Base-by-base conservation (phyloP, 2,113 vertebrate species). In the Scophthalmus maximus region DNA sequence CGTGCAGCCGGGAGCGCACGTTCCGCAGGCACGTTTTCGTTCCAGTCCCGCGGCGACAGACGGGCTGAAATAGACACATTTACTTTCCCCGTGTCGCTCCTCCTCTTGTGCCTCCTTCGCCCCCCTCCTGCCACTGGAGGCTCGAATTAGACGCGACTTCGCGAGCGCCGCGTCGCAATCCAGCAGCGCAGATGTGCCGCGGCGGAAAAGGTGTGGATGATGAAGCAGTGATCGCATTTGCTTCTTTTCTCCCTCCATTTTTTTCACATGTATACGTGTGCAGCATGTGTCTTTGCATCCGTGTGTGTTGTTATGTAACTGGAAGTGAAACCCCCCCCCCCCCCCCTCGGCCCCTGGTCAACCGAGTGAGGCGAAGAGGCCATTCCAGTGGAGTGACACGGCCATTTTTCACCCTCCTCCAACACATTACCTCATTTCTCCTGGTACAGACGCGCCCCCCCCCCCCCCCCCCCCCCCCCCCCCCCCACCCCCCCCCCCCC, bases 321-420 rank as follows among this genome's bases (percentile, higher is more conserved):
- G n/a, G n/a, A n/a, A n/a, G 11, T 22, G 18, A 36, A 23, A 7
- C 17, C 17, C 23, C 12, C 32, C 8, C 42, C 15, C 42, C 1
- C 17, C 38, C 27, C 9, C 32, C 12, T 82, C 66, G 29, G 56
- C 71, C 72, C 22, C 57, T 49, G 72, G 46, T 72, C 78, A 57
- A 34, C 22, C 6, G 18, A 60, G 30, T 59, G 66, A 68, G 66
- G 51, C 67, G 3, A 50, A 52, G 38, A 63, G 62, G 56, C 18
- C 49, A 38, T 81, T 81, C 84, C 57, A 18, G 27, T 1, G 15
- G 27, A 64, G 57, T 60, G 58, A 65, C 79, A 69, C 10, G 42
- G 52, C 73, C 76, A 86, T 92, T 91, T 87, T 86, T 91, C 84
- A 90, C 2, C 75, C 46, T 72, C 70, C 71, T 86, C 70, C 76